Evolutionary conservation across 2,113 vertebrate genomes (phyloP).

Genomic region (Hippocampus zosterae): DNA sequence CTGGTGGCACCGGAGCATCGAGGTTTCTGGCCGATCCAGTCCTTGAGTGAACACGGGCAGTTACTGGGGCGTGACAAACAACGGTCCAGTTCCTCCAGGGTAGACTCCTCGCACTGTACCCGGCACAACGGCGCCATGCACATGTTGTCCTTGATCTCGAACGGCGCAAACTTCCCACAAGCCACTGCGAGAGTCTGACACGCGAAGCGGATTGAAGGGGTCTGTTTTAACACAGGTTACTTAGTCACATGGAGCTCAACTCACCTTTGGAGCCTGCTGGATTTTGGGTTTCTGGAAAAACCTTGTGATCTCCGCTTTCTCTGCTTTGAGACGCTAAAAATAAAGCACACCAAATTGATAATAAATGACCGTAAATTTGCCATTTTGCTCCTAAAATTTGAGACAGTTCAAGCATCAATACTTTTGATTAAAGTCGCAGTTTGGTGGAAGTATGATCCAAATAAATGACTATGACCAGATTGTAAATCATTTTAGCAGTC

Average conservation of each 20-base stretch:
- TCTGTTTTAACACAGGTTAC: neutral
- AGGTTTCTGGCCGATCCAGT: conserved; percentile 76
- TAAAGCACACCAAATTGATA: neutral
- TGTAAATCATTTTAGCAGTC: too few species aligned
- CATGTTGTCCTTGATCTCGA: conserved; percentile 97
- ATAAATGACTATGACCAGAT: too few species aligned
- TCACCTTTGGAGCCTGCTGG: conserved; percentile 87
- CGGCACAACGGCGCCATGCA: conserved; percentile 82
- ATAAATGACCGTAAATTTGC: neutral
- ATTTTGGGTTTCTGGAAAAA: conserved; percentile 95
- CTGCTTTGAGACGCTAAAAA: conserved; percentile 86
- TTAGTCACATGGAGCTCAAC: neutral
- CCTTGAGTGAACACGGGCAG: conserved; percentile 68
- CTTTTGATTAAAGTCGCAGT: too few species aligned
- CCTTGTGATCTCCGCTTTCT: conserved; percentile 91
- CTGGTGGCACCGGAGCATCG: conserved; percentile 76
- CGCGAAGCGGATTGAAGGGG: neutral
- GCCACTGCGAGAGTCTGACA: conserved; percentile 86
- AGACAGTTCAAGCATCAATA: too few species aligned
- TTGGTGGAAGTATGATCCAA: too few species aligned
- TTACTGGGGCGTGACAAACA: conserved; percentile 70
- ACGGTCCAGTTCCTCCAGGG: conserved; percentile 77
- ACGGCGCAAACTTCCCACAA: conserved; percentile 96
- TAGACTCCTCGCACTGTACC: conserved; percentile 72
- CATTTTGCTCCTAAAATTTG: too few species aligned